Base-by-base conservation (phyloP, 2,888 invertebrate species). In the Melipona bicolor region DNA sequence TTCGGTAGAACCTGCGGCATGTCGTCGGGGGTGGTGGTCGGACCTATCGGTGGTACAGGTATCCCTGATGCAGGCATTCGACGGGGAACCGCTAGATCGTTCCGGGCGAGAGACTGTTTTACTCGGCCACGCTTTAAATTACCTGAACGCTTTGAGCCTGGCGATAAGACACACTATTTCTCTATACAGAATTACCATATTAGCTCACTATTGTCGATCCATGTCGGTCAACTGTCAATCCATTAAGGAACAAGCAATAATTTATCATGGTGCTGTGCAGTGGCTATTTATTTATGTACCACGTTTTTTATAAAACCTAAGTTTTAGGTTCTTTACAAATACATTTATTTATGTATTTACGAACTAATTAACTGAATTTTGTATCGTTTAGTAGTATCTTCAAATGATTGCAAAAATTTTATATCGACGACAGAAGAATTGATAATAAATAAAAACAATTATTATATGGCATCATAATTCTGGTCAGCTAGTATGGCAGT, bases 1-100 rank as follows among this genome's bases (percentile, higher is more conserved):
- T 95, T 96, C 86, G 95, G 95, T 87, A 94, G 94, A 91, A 92
- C 93, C 85, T 93, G 94, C 90, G 93, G 94, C 90, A 91, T 92
- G 91, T 89, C 90, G 90, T 94, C 85, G 92, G 93, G 83, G 88
- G 91, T 93, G 92, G 90, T 91, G 91, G 91, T 92, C 91, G 92
- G 92, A 90, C 92, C 91, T 89, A 91, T 92, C 90, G 91, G 92
- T 91, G 91, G 92, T 92, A 91, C 91, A 92, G 92, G 92, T 92
- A 92, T 90, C 90, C 90, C 90, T 90, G 87, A 90, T 87, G 88
- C 90, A 89, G 90, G 87, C 90, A 89, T 81, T 90, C 90, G 84
- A 85, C 87, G 89, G 90, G 90, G 87, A 90, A 90, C 85, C 85
- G 80, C 80, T 78, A 77, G 69, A 81, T 78, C 76, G 62, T 78